A percentile compares a stretch with the other conserved stretches of the same genome.
These are phyloP conservation scores for Cricetomys ansorgei DNA, from an alignment of 2,113 vertebrate species.

Conservation along the genomic window DNA sequence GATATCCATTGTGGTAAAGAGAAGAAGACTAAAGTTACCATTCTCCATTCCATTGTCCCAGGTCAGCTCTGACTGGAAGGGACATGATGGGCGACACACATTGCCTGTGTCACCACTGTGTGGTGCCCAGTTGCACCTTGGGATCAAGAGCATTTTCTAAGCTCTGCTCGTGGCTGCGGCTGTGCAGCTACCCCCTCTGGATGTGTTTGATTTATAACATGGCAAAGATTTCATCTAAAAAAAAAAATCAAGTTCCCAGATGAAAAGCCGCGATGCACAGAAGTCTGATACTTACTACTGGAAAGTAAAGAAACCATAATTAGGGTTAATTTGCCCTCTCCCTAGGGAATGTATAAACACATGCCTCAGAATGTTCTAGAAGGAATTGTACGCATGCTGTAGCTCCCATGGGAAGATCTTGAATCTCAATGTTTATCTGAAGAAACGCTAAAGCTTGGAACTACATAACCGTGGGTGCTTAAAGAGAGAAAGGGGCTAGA, in stretches of 20 bases:
- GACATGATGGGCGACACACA: no score
- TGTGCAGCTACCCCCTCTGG: not conserved
- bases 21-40: not conserved
- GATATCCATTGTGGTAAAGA: not conserved
- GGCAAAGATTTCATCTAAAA: not conserved
- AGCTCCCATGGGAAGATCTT: not conserved
- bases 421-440: not conserved
- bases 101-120: no score
- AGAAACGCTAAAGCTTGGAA: not conserved
- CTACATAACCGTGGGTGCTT: not conserved
- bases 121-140: fast-evolving
- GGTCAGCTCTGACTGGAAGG: not conserved
- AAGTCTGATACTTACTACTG: not conserved
- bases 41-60: not conserved
- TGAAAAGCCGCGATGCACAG: not conserved
- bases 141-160: not conserved
- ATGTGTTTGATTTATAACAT: not conserved
- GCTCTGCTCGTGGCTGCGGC: not conserved
- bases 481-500: not conserved
- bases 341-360: not conserved
- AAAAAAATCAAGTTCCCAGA: not conserved
- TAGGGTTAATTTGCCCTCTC: not conserved
- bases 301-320: constrained; percentile 25
- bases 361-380: not conserved
- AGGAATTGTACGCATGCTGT: not conserved